These are phyloP conservation scores for Gavialis gangeticus DNA, from an alignment of 2,113 vertebrate species.

Conservation along the genomic window DNA sequence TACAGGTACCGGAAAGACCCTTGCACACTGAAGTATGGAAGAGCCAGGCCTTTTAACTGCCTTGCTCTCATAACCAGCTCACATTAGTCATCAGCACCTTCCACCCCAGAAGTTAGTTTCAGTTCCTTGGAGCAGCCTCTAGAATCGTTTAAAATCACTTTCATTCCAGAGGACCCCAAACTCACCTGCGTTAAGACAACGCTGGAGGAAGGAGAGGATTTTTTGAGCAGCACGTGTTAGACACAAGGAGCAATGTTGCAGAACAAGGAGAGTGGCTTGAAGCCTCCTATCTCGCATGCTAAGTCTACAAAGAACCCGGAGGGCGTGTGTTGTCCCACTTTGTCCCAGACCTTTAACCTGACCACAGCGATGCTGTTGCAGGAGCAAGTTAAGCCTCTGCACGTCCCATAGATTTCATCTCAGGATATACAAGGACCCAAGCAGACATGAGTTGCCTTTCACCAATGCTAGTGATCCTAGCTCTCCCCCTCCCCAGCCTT, in stretches of 20 bases:
- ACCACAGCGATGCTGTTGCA: background rate
- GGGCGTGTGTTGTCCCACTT: background rate
- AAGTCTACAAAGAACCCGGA: background rate
- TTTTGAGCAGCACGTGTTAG: background rate
- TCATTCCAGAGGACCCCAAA: background rate
- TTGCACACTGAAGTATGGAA: background rate
- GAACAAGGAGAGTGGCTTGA: background rate
- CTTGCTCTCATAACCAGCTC: background rate
- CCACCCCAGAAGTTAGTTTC: background rate
- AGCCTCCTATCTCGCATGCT: background rate
- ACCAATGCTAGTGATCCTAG: background rate
- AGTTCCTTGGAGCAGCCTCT: background rate
- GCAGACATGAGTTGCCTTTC: background rate
- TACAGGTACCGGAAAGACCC: background rate
- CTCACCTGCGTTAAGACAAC: background rate
- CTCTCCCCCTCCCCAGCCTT: background rate
- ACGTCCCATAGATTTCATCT: too few species aligned
- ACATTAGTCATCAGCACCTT: background rate
- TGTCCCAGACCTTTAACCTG: background rate
- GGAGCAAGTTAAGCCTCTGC: background rate
- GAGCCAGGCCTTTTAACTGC: background rate
- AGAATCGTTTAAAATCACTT: background rate
- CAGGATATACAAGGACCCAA: background rate
- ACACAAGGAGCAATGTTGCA: background rate
- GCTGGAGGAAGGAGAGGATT: accelerated